phyloP scores from a whole-genome alignment of 2,797 vertebrate genomes.

The Margarornis squamiger region DNA sequence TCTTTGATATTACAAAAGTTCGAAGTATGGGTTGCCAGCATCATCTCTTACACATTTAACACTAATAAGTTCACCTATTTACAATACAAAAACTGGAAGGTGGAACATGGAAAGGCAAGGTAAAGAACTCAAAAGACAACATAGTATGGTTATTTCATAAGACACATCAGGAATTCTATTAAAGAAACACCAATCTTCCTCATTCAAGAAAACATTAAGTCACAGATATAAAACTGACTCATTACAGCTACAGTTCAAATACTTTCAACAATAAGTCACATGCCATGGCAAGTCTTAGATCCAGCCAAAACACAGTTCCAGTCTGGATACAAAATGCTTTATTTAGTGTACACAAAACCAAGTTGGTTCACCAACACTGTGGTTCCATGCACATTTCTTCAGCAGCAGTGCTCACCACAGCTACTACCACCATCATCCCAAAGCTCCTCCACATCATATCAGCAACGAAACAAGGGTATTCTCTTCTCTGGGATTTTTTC shows the following conservation, averaged over 20 bases:
- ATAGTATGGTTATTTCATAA: background rate
- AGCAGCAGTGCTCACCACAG: background rate
- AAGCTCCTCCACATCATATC: accelerated
- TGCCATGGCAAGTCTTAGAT: background rate
- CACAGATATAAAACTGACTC: background rate
- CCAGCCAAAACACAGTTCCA: background rate
- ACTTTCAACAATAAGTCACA: background rate
- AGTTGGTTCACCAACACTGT: background rate
- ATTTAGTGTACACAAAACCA: background rate
- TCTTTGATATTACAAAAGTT: accelerated
- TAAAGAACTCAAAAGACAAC: background rate
- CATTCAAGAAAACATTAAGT: background rate
- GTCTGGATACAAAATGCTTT: background rate
- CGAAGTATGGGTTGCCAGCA: background rate
- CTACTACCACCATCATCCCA: background rate
- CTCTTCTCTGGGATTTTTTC: background rate
- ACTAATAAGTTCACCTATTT: background rate
- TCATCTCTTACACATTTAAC: background rate
- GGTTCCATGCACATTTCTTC: accelerated
- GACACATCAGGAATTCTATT: background rate
- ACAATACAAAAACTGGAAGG: background rate
- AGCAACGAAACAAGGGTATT: background rate
- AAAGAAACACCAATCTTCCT: background rate
- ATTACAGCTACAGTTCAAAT: background rate
- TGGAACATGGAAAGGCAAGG: background rate